Base-by-base conservation (phyloP, 2,888 invertebrate genomes). In the Aethes cnicana region DNA sequence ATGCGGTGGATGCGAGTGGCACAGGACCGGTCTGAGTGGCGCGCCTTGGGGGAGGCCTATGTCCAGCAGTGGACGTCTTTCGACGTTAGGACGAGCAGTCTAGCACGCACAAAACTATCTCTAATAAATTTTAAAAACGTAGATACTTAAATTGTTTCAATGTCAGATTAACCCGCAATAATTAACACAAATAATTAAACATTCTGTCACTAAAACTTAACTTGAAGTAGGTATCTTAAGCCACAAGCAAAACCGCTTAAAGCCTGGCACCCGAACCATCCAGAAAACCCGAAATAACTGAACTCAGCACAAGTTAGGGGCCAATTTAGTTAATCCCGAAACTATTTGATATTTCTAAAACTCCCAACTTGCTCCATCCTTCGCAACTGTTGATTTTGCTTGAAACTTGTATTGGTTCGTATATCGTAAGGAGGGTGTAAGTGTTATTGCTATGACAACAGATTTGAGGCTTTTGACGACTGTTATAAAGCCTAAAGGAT, bases 341-440 rank as follows among this genome's bases (percentile, higher is more conserved):
- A 55, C 55, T 52, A 52, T 52, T 52, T 52, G 30, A 55, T 55
- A 55, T 52, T 52, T 55, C 52, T 55, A 21, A 52, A 55, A 52
- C 47, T 53, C 12, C 32, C 23, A 41, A 41, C 39, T 42, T 26
- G 9, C 25, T 42, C 20, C 17, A 8, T 25, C 14, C 26, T 49
- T 39, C 8, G 33, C 23, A 53, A 53, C 54, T 56, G 56, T 52
- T 54, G 50, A 56, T 47, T 54, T 50, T 50, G 36, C 39, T 35
- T 8, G 53, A 53, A 55, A 55, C 26, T 28, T 30, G 35, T 42
- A 32, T 14, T 36, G 18, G 42, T 8, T 4, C 1, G 14, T 14
- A 47, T 53, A 26, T 25, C 23, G 30, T 25, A n/a, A 17, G 14
- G n/a, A n/a, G n/a, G n/a, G n/a, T n/a, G n/a, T n/a, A n/a, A n/a